These are phyloP conservation scores for Mamestra brassicae DNA, from an alignment of 2,888 invertebrate species.

Conservation along the genomic window DNA sequence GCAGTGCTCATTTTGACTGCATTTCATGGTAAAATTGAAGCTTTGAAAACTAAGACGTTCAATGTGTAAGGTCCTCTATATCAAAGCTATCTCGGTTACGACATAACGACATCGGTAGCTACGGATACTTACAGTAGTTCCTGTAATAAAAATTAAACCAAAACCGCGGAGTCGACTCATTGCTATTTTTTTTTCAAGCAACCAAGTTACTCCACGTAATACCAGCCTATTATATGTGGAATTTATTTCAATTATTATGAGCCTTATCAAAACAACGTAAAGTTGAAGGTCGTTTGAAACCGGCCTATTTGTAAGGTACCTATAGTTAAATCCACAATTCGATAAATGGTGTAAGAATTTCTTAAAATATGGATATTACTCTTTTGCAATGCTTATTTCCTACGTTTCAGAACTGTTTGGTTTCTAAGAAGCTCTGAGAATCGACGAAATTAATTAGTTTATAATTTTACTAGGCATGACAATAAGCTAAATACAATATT, in stretches of 20 bases:
- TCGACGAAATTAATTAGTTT: background rate
- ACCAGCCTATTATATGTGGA: background rate
- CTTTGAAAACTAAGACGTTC: background rate
- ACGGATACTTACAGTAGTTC: constrained; percentile 71
- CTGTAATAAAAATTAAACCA: constrained; percentile 78
- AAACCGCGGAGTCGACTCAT: constrained; percentile 72
- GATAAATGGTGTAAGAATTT: no score
- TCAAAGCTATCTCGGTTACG: constrained; percentile 65
- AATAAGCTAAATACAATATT: background rate
- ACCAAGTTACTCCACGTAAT: no score
- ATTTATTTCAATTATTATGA: background rate
- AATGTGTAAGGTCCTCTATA: constrained; percentile 56
- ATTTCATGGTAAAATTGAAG: background rate
- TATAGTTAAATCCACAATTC: no score
- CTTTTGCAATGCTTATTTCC: no score
- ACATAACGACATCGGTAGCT: constrained; percentile 58
- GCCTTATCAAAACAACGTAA: no score
- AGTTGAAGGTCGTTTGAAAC: no score
- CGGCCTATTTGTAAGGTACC: no score
- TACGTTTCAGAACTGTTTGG: background rate
- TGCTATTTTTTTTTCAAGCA: constrained; percentile 3
- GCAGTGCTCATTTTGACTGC: background rate
- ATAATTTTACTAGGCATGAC: constrained; percentile 27
- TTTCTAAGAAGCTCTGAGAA: background rate
- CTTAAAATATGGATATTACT: no score